Evolutionary conservation across 53 echinoderm and acorn worm species (phyloP), one percentile per base, ranked within the genome.

Genomic region (Stichopus horrens): DNA sequence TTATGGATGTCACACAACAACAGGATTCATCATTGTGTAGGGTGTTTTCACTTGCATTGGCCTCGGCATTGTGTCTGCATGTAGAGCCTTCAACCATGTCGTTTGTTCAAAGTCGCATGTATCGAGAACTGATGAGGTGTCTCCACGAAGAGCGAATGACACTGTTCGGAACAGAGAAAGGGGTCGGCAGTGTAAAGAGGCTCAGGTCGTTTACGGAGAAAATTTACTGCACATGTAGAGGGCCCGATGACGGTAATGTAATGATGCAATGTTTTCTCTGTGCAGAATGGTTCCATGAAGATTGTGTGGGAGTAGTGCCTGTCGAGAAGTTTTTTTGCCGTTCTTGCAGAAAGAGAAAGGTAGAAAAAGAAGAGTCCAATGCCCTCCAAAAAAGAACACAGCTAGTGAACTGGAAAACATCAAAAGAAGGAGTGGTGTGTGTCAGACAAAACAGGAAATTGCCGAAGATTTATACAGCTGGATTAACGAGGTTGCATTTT

Each of bases 1-100:
- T 74, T 7, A 74, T 74, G 75, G 75, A 74, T 74, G 75, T 74
- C 14, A 74, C 75, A 7, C 75, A 74, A 74, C 75, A 74, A 13
- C 20, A 19, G 14, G 75, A 23, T 13, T 19, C 21, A 6, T 8
- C 7, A 7, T 19, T 16, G 6, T 74, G 75, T 74, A 16, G 75
- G 7, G 75, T 74, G 14, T 23, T 74, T 74, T 74, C 75, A 8
- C 6, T 74, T 7, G 75, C 75, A 74, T 74, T 74, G 7, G 75
- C 75, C 20, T 21, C 23, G 7, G 75, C 75, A 8, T 13, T 74
- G 6, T 74, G 75, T 23, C 75, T 21, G 6, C 75, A 74, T 21
- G 7, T 21, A 23, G 75, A 74, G 20, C 75, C 75, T 21, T 19
- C 75, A 7, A 21, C 7, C 14, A 6, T 74, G 6, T 8, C 20